Base-by-base conservation (phyloP, 2,113 vertebrate species). In the Vidua chalybeata region DNA sequence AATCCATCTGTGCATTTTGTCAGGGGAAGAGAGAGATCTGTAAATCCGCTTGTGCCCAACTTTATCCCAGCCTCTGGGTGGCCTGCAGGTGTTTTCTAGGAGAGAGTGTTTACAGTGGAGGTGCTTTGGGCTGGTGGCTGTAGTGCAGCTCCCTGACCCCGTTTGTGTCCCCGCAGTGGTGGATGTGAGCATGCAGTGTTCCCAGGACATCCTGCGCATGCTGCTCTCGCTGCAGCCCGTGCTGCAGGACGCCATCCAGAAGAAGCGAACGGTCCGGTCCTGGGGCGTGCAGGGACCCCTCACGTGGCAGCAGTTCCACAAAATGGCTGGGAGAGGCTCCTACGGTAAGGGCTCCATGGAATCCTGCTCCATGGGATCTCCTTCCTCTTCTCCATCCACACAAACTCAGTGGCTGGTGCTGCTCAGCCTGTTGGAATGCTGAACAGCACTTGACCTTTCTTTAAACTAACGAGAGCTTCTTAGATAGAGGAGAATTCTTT, bases 301-400 rank as follows among this genome's bases (percentile, higher is more conserved):
- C 74, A 99, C 99, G 49, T 99, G 99, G 99, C 99, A 99, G 85
- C 99, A 99, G 94, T 99, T 99, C 94, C 99, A 99, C 98, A 99
- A 99, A 95, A 99, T 99, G 99, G 99, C 99, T 94, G 99, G 99
- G 87, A 99, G 99, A 91, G 99, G 99, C 94, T 99, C 99, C 74
- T 99, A 99, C 5, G 99, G 99, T 99, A 98, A 98, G 15, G n/a
- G 49, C 61, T 49, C 43, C 51, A 1, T 13, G 82, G 7, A n/a
- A n/a, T 41, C 3, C 16, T 5, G 61, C 61, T 35, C 56, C 39
- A 0, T 37, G 81, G 3, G 1, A 16, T 55, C 48, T 45, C 85
- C 68, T 31, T 16, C 51, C 62, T 18, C 49, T 26, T 49, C 68
- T 33, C 69, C 21, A 16, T 6, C 35, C 3, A 0, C 79, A 64